phyloP scores from a whole-genome alignment of 2,888 invertebrate species.

The Diarsia rubi region DNA sequence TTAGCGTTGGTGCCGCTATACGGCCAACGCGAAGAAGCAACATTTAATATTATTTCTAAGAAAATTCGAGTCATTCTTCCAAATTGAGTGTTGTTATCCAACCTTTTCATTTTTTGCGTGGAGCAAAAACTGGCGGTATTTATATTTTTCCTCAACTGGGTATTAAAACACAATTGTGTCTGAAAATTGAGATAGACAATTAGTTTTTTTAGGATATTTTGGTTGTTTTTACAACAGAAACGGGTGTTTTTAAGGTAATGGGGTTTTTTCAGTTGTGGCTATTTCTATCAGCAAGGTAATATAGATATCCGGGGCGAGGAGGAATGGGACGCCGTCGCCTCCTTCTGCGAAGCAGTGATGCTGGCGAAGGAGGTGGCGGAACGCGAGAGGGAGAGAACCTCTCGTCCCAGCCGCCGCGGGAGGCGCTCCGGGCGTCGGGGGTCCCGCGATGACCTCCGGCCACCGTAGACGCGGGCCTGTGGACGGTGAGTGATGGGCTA shows the following conservation, averaged over 20 bases:
- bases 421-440: too few relatives aligned
- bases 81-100: conserved; percentile 59
- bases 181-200: conserved; percentile 28
- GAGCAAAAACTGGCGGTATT: conserved; percentile 40
- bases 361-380: too few relatives aligned
- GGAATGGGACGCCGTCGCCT: too few relatives aligned
- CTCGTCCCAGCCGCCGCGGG: too few relatives aligned
- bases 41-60: conserved; percentile 47
- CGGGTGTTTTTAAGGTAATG: not conserved
- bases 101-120: conserved; percentile 37
- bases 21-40: conserved; percentile 20
- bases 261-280: not conserved
- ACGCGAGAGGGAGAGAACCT: too few relatives aligned
- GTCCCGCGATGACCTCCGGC: too few relatives aligned
- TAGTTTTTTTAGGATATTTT: conserved; percentile 19
- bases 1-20: conserved; percentile 28
- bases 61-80: conserved; percentile 52
- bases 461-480: too few relatives aligned
- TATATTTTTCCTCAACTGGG: conserved; percentile 30
- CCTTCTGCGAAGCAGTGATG: too few relatives aligned
- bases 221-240: conserved; percentile 3
- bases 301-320: too few relatives aligned
- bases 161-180: conserved; percentile 45
- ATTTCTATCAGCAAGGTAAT: not conserved
- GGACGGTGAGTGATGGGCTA: too few relatives aligned